Conservation (phyloP, 2,113 vertebrate genomes). For the Aleadryas rufinucha region DNA sequence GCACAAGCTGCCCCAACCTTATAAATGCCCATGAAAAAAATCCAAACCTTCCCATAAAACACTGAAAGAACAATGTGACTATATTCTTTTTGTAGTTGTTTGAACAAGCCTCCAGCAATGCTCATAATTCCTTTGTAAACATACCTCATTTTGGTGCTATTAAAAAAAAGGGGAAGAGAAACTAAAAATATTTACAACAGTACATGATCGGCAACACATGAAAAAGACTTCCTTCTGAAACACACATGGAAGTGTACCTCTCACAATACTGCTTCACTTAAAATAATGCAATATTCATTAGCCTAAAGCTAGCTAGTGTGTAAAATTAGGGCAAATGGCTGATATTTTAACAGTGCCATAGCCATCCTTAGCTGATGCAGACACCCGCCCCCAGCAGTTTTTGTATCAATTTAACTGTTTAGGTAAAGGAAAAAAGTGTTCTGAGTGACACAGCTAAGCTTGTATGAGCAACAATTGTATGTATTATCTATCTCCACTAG, state of each 20-base stretch:
- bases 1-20: neutral
- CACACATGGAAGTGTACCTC: neutral
- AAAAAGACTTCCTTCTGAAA: conserved; percentile 3
- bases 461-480: neutral
- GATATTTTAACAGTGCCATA: neutral
- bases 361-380: neutral
- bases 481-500: neutral
- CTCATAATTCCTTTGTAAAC: neutral
- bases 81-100: neutral
- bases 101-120: neutral
- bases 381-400: neutral
- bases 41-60: neutral
- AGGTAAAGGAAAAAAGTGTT: neutral
- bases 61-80: neutral
- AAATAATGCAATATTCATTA: neutral
- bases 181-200: neutral
- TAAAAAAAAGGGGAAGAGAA: neutral
- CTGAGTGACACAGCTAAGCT: neutral
- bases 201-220: neutral
- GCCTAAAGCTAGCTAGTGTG: neutral
- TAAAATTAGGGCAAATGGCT: neutral
- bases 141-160: neutral
- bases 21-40: neutral
- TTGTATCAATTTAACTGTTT: neutral
- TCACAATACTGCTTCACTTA: neutral